Percentiles rank a stretch among this genome's conserved stretches.
Conservation (phyloP, 2,888 invertebrate species). For the Malthinus flaveolus region DNA sequence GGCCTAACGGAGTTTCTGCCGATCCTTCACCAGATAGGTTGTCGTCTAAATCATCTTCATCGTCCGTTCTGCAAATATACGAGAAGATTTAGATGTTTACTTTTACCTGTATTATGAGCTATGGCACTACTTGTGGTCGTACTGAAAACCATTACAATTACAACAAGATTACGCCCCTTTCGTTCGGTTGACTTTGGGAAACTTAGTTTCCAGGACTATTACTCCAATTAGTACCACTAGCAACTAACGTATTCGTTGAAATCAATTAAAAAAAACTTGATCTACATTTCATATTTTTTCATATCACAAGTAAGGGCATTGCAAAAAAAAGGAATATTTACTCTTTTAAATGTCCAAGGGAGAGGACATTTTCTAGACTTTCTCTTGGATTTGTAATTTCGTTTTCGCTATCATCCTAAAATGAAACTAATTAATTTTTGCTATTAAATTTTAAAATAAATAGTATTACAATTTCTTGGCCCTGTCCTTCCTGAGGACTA, state of each 20-base stretch:
- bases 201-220: too few species aligned
- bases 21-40: slow-evolving; percentile 21
- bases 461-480: not conserved
- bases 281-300: too few species aligned
- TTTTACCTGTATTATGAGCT: too few species aligned
- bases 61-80: slow-evolving; percentile 8
- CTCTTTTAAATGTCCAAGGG: not conserved
- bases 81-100: not conserved
- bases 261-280: too few species aligned
- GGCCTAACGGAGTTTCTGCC: not conserved
- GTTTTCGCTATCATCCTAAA: slow-evolving; percentile 5
- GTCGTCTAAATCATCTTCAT: slow-evolving; percentile 27
- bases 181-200: too few species aligned
- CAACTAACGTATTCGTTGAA: too few species aligned
- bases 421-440: slow-evolving; percentile 1
- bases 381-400: slow-evolving; percentile 3
- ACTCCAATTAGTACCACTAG: too few species aligned
- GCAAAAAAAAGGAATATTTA: too few species aligned
- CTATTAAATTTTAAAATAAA: not conserved
- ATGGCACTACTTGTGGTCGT: too few species aligned
- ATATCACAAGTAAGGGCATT: too few species aligned
- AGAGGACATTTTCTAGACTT: not conserved
- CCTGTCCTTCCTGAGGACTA: slow-evolving; percentile 1
- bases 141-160: not conserved
- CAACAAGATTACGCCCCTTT: not conserved